phyloP scores from a whole-genome alignment of 2,888 invertebrate genomes.

The Agonopterix heracliana region DNA sequence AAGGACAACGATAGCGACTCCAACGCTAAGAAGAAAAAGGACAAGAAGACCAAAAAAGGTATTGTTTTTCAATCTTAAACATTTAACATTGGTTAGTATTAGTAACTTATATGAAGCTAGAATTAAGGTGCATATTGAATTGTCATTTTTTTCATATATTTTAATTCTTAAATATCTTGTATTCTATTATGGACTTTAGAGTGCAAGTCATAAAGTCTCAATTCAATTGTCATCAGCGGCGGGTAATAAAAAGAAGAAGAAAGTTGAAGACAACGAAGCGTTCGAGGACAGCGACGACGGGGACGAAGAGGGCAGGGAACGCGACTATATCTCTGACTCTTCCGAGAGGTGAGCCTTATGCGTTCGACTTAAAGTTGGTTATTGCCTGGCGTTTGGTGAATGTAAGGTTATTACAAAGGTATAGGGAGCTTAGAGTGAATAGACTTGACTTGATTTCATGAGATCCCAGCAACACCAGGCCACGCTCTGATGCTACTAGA shows the following conservation, averaged over 20 bases:
- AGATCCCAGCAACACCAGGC: too few species aligned
- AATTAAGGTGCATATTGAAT: too few species aligned
- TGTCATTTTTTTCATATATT: too few species aligned
- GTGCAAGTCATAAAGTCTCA: too few species aligned
- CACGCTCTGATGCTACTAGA: too few species aligned
- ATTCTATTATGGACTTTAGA: too few species aligned
- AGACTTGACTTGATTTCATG: too few species aligned
- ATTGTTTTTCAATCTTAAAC: not conserved
- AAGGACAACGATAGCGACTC: constrained; percentile 62
- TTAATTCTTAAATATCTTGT: too few species aligned
- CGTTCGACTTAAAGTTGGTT: not conserved
- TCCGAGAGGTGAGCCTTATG: constrained; percentile 77
- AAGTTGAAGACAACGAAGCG: constrained; percentile 91
- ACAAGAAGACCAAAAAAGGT: constrained; percentile 59
- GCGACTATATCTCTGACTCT: constrained; percentile 95
- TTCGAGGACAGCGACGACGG: constrained; percentile 98
- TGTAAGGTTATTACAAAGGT: too few species aligned
- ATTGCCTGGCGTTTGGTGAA: too few species aligned
- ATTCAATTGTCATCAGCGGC: constrained; percentile 26
- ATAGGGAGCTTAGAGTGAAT: too few species aligned
- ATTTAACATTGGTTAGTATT: not conserved
- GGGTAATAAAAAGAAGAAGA: constrained; percentile 84
- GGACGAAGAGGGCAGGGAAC: constrained; percentile 95
- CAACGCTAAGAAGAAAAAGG: constrained; percentile 78
- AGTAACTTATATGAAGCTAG: too few species aligned